Evolutionary conservation across 1,140 invertebrate genomes (phyloP).

Genomic region (Tribolium castaneum): DNA sequence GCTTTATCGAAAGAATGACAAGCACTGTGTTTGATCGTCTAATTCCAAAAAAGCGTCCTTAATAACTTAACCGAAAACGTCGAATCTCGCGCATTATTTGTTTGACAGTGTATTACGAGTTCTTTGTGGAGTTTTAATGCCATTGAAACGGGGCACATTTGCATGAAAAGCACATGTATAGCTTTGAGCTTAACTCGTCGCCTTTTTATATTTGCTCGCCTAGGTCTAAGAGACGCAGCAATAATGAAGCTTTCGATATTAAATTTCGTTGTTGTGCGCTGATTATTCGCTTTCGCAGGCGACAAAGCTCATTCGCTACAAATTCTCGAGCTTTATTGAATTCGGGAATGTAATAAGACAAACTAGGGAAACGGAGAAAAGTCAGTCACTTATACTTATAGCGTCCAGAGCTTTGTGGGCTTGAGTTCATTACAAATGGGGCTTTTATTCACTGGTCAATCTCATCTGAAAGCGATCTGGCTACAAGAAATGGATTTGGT

Average conservation of each 20-base stretch:
- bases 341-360: slow-evolving; percentile 25
- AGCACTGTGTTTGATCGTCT: slow-evolving; percentile 4
- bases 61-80: not conserved
- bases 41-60: not conserved
- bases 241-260: slow-evolving; percentile 49
- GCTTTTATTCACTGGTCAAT: slow-evolving; percentile 63
- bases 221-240: slow-evolving; percentile 41
- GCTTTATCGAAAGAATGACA: slow-evolving; percentile 53
- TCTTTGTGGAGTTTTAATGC: slow-evolving; percentile 50
- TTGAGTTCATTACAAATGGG: slow-evolving; percentile 63
- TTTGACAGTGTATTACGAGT: slow-evolving; percentile 50
- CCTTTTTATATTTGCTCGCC: slow-evolving; percentile 51
- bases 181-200: slow-evolving; percentile 46
- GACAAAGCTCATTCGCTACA: slow-evolving; percentile 25
- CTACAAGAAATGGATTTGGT: slow-evolving; percentile 62
- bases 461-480: slow-evolving; percentile 62
- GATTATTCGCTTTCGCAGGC: slow-evolving; percentile 8
- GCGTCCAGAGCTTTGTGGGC: slow-evolving; percentile 50
- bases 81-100: slow-evolving; percentile 43
- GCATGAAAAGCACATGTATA: slow-evolving; percentile 52
- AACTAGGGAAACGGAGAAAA: slow-evolving; percentile 17
- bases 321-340: slow-evolving; percentile 2
- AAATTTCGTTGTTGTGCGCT: slow-evolving; percentile 19
- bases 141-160: slow-evolving; percentile 50
- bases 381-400: slow-evolving; percentile 29